Evolutionary conservation across 2,797 vertebrate genomes (phyloP).

Genomic region (Discoglossus pictus): DNA sequence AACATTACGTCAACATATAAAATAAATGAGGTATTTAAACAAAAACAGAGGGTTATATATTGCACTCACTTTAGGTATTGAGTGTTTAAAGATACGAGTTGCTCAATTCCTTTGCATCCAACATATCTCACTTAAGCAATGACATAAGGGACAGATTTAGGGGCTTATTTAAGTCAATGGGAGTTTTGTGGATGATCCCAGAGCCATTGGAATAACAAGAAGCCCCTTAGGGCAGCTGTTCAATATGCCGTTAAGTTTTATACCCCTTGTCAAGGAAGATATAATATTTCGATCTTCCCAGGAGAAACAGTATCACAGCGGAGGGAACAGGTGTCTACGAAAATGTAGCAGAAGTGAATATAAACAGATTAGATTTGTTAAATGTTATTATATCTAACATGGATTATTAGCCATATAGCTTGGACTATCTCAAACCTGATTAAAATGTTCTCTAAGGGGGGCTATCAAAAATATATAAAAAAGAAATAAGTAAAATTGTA

Average conservation of each 20-base stretch:
- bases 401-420: conserved; percentile 25
- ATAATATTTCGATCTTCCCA: conserved; percentile 43
- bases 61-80: no score
- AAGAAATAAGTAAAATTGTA: no score
- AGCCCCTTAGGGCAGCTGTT: conserved; percentile 57
- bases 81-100: no score
- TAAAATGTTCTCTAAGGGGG: conserved; percentile 3
- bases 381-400: conserved; percentile 21
- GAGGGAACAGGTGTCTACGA: conserved; percentile 7
- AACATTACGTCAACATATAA: no score
- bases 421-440: conserved; percentile 12
- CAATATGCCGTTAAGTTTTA: conserved; percentile 55
- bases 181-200: conserved; percentile 15
- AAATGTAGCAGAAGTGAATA: conserved; percentile 14
- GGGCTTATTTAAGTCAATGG: conserved; percentile 18
- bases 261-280: conserved; percentile 52
- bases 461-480: no score
- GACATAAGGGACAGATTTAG: conserved; percentile 57
- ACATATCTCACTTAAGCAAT: no score
- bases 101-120: no score
- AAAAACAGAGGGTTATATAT: no score
- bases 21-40: no score
- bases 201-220: conserved; percentile 49
- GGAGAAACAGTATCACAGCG: not conserved
- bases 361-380: conserved; percentile 30